Evolutionary conservation across 1,140 invertebrate species (phyloP).

Genomic region (Mercenaria mercenaria): DNA sequence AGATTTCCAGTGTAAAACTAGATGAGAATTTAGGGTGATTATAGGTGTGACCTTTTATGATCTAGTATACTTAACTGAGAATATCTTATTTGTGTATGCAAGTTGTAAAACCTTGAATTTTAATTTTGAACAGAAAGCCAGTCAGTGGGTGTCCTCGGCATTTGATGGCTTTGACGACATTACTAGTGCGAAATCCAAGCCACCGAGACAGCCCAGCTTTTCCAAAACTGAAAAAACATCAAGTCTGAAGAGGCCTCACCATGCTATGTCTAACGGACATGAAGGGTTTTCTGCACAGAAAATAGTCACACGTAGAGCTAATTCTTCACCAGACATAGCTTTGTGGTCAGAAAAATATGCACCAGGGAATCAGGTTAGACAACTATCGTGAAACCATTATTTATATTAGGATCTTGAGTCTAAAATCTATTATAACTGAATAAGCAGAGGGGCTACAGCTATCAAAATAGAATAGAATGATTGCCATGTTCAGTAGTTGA

Average conservation of each 20-base stretch:
- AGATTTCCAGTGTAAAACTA: too few species aligned
- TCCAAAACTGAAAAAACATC: not conserved
- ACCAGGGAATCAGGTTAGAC: conserved; percentile 74
- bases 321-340: conserved; percentile 61
- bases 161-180: conserved; percentile 79
- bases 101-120: too few species aligned
- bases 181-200: conserved; percentile 47
- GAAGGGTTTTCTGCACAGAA: conserved; percentile 22
- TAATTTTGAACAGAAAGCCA: conserved; percentile 69
- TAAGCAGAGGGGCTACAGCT: too few species aligned
- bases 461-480: too few species aligned
- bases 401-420: too few species aligned
- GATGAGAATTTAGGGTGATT: too few species aligned
- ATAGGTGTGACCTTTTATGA: too few species aligned
- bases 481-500: too few species aligned
- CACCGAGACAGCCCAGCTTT: conserved; percentile 7
- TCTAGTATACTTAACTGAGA: too few species aligned
- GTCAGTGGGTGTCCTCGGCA: conserved; percentile 80
- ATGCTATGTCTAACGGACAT: not conserved
- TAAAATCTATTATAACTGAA: too few species aligned
- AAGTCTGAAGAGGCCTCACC: not conserved
- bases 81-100: too few species aligned
- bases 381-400: too few species aligned
- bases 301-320: conserved; percentile 38
- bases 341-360: conserved; percentile 81